Conservation (phyloP, 2,888 invertebrate species). For the Drosophila infuscata region DNA sequence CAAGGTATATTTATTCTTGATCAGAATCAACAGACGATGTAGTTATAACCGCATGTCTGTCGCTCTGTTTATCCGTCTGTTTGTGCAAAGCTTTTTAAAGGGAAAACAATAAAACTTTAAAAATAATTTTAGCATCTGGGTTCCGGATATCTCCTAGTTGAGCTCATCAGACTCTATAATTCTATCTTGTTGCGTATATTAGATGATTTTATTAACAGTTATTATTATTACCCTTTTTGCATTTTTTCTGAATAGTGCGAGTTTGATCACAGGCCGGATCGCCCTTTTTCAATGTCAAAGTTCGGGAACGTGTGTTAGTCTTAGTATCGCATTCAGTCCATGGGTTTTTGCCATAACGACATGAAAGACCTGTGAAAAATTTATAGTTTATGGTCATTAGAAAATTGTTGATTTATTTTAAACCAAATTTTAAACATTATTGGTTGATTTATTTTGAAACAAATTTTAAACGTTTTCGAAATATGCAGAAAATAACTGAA, state of each 20-base stretch:
- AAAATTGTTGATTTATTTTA: neutral
- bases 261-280: conserved; percentile 92
- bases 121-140: too few species aligned
- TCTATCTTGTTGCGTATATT: neutral
- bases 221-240: conserved; percentile 93
- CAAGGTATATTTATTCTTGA: neutral
- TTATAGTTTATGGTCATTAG: neutral
- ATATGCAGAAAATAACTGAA: neutral
- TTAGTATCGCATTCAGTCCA: conserved; percentile 96
- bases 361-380: conserved; percentile 86
- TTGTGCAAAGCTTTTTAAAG: neutral
- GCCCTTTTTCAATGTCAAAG: conserved; percentile 94
- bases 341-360: conserved; percentile 93
- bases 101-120: neutral
- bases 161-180: neutral
- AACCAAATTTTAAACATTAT: neutral
- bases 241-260: conserved; percentile 95
- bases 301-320: conserved; percentile 92
- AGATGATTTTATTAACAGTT: neutral
- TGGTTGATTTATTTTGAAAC: neutral
- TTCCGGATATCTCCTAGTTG: neutral
- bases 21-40: neutral
- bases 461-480: neutral
- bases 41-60: neutral
- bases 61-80: neutral